phyloP scores from a whole-genome alignment of 2,888 invertebrate species.

The Erpobdella octoculata region DNA sequence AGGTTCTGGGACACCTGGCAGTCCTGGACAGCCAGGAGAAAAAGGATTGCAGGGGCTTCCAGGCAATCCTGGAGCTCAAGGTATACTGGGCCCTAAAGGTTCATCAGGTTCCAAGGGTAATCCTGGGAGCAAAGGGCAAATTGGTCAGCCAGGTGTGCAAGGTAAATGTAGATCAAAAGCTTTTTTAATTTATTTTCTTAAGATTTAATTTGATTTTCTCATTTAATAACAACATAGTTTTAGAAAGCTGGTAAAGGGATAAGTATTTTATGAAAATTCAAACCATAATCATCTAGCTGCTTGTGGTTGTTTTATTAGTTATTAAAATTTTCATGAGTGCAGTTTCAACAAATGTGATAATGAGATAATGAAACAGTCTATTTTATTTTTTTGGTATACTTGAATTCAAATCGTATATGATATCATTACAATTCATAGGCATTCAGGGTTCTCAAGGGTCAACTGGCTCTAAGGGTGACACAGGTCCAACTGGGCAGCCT shows the following conservation, averaged over 20 bases:
- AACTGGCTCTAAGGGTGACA: constrained; percentile 35
- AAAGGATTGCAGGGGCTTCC: constrained; percentile 8
- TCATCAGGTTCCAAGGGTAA: constrained; percentile 39
- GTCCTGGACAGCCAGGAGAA: not conserved
- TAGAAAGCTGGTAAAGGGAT: no score
- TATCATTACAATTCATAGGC: constrained; percentile 11
- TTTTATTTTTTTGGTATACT: not conserved
- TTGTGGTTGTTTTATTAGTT: no score
- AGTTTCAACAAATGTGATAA: not conserved
- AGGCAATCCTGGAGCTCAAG: constrained; percentile 5
- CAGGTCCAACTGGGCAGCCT: constrained; percentile 29
- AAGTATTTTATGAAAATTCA: no score
- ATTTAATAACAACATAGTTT: no score
- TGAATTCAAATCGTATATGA: not conserved
- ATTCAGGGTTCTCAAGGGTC: constrained; percentile 31
- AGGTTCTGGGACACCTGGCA: not conserved
- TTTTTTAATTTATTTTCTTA: no score
- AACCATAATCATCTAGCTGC: no score
- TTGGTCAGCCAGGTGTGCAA: constrained; percentile 22
- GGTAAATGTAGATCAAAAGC: constrained; percentile 19
- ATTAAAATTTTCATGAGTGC: no score
- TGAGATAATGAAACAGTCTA: not conserved
- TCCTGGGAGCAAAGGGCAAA: constrained; percentile 21
- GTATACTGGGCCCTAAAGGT: constrained; percentile 27
- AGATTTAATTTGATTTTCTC: no score